Conservation (phyloP, 2,113 vertebrate genomes). For the Ceuthmochares aereus region DNA sequence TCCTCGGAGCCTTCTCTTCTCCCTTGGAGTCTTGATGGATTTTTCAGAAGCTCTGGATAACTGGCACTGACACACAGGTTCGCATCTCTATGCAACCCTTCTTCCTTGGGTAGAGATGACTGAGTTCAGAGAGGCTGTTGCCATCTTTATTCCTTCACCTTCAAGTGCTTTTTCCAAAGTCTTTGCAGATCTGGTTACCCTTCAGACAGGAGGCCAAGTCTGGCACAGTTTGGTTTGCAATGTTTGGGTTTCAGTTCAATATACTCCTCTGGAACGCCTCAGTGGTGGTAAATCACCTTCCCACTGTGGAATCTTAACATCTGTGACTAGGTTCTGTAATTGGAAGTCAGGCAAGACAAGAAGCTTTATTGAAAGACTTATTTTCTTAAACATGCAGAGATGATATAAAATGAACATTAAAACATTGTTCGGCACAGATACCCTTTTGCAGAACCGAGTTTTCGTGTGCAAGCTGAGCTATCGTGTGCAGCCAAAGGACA, state of each 20-base stretch:
- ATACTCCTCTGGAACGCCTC: not conserved
- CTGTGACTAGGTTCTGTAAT: not conserved
- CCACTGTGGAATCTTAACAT: not conserved
- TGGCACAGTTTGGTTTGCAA: not conserved
- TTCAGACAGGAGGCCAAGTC: not conserved
- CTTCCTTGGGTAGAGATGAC: no score
- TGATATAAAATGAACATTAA: not conserved
- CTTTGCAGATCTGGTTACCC: not conserved
- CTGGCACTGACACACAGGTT: not conserved
- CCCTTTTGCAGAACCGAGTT: slow-evolving; percentile 7
- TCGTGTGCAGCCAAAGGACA: slow-evolving; percentile 26
- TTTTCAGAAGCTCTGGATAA: not conserved
- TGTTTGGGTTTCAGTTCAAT: not conserved
- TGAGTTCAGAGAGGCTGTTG: not conserved
- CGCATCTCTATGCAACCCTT: no score
- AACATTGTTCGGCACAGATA: not conserved
- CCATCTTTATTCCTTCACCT: not conserved
- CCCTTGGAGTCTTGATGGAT: no score
- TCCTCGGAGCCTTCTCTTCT: no score
- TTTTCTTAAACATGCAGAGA: not conserved
- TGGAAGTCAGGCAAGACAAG: no score
- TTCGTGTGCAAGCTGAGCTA: slow-evolving; percentile 29
- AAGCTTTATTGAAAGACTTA: not conserved
- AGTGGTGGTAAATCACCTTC: not conserved
- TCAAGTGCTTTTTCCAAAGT: not conserved